A percentile compares a stretch with the other conserved stretches of the same genome.
Conservation (phyloP, 2,888 invertebrate genomes). For the Beris chalybata region DNA sequence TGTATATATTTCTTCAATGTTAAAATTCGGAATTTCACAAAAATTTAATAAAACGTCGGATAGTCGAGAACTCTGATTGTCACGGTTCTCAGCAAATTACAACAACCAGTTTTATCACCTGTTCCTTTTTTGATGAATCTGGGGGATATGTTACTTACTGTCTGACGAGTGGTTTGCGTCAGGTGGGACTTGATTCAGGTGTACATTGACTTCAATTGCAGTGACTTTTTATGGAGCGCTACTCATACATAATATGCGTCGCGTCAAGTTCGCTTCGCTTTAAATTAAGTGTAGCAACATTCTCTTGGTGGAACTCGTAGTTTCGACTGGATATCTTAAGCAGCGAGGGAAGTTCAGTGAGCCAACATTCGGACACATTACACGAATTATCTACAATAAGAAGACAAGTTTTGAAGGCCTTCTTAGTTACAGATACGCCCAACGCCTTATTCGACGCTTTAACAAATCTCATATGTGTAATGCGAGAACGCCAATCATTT, state of each 20-base stretch:
- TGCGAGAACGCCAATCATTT: conserved; percentile 30
- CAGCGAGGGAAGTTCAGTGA: too few species aligned
- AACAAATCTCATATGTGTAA: conserved; percentile 28
- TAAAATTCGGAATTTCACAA: too few species aligned
- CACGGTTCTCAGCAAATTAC: too few species aligned
- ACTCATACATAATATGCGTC: not conserved
- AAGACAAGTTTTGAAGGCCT: conserved; percentile 20
- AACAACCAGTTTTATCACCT: not conserved
- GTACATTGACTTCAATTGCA: too few species aligned
- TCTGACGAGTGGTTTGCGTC: not conserved
- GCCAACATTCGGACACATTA: not conserved
- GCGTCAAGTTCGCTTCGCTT: not conserved
- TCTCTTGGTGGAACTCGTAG: not conserved
- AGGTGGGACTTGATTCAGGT: not conserved
- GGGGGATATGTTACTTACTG: not conserved
- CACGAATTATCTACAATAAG: conserved; percentile 1
- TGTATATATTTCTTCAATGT: too few species aligned
- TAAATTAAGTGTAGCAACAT: not conserved
- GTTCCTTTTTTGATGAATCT: conserved; percentile 13
- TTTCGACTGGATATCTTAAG: not conserved
- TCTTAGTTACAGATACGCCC: conserved; percentile 30
- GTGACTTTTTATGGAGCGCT: too few species aligned
- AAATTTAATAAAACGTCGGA: too few species aligned
- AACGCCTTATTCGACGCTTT: conserved; percentile 7
- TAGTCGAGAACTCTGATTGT: too few species aligned